phyloP scores from a whole-genome alignment of 2,888 invertebrate genomes.

The Dicranocentrus wangi region DNA sequence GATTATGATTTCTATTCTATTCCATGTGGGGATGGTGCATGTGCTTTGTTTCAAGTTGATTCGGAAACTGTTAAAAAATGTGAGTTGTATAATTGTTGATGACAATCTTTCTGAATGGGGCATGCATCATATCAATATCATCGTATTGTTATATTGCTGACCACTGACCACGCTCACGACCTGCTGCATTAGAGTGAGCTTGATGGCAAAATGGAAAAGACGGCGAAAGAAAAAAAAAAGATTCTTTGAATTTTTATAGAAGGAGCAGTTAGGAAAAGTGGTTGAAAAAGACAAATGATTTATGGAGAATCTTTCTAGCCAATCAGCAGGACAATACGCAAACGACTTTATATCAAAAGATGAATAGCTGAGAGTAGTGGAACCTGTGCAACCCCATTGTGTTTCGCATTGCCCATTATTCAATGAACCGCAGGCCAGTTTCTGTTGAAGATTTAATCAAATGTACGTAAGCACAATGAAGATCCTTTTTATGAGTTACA shows the following conservation, averaged over 20 bases:
- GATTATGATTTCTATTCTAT: too few species aligned
- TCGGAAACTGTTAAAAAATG: constrained; percentile 44
- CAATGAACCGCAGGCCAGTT: constrained; percentile 36
- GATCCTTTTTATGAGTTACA: too few species aligned
- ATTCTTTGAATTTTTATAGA: constrained; percentile 10
- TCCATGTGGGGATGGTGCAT: too few species aligned
- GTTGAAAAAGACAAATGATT: constrained; percentile 59
- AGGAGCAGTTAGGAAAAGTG: background rate
- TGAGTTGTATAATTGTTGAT: constrained; percentile 53
- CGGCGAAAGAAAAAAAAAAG: background rate
- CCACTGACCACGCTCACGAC: constrained; percentile 53
- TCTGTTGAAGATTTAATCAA: constrained; percentile 46
- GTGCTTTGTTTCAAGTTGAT: too few species aligned
- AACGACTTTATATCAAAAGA: constrained; percentile 30
- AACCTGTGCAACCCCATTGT: constrained; percentile 5
- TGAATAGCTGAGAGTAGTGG: constrained; percentile 15
- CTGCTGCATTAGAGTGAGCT: constrained; percentile 19
- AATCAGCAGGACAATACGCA: constrained; percentile 22
- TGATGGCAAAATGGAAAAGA: background rate
- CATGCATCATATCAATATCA: constrained; percentile 29
- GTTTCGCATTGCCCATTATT: constrained; percentile 28
- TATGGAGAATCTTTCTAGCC: constrained; percentile 34
- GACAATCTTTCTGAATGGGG: constrained; percentile 48
- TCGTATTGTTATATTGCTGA: constrained; percentile 42
- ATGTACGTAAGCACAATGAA: constrained; percentile 17